These are phyloP conservation scores for Eidolon helvum DNA, from an alignment of 2,113 vertebrate species.

Conservation along the genomic window DNA sequence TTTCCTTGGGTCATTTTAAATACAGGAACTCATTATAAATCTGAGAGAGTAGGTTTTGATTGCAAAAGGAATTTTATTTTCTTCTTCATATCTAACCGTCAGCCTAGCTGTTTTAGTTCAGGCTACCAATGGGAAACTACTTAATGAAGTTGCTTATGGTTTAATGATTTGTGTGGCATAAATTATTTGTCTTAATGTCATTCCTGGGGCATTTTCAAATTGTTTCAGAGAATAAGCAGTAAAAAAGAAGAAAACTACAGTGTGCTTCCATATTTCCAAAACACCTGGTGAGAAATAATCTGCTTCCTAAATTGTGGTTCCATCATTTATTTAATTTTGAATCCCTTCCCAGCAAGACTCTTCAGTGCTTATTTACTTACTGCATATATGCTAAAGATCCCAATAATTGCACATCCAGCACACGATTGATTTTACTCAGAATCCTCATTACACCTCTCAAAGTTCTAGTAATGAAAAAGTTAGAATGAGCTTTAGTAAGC, in stretches of 20 bases:
- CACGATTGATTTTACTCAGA: background rate
- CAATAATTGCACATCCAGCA: constrained; percentile 3
- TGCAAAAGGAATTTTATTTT: constrained; percentile 17
- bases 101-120: constrained; percentile 69
- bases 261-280: constrained; percentile 60
- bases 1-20: constrained; percentile 31
- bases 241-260: constrained; percentile 55
- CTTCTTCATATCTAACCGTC: constrained; percentile 43
- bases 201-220: constrained; percentile 61
- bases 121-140: constrained; percentile 12
- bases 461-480: constrained; percentile 33
- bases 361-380: constrained; percentile 58
- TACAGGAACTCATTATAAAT: constrained; percentile 31
- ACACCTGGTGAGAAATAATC: constrained; percentile 68
- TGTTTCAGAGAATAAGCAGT: constrained; percentile 57
- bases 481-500: constrained; percentile 8
- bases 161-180: constrained; percentile 69
- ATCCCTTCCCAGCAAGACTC: constrained; percentile 47
- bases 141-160: constrained; percentile 73
- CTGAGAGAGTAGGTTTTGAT: background rate
- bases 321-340: constrained; percentile 52
- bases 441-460: constrained; percentile 8
- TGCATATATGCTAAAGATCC: constrained; percentile 41
- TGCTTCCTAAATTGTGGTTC: constrained; percentile 28
- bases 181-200: constrained; percentile 66